A percentile compares a stretch with the other conserved stretches of the same genome.
Conservation (phyloP, 2,113 vertebrate species). For the Grantiella picta region DNA sequence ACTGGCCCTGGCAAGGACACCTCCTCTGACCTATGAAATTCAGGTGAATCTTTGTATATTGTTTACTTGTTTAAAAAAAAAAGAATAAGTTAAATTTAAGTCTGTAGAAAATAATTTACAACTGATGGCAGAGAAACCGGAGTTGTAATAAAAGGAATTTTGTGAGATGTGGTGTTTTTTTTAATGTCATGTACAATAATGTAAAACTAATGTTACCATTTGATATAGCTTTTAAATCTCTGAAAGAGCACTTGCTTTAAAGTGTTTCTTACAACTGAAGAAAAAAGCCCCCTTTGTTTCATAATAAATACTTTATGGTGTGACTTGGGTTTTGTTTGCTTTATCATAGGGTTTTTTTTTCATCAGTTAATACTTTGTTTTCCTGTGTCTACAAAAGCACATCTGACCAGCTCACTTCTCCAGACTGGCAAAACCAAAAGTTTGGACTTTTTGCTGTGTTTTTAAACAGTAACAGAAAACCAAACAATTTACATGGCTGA, state of each 20-base stretch:
- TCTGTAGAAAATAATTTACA: conserved; percentile 67
- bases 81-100: conserved; percentile 64
- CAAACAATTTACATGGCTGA: rapidly evolving
- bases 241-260: conserved; percentile 55
- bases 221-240: conserved; percentile 56
- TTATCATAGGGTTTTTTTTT: not conserved
- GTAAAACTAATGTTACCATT: conserved; percentile 64
- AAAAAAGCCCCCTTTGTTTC: conserved; percentile 61
- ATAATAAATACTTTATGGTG: conserved; percentile 79
- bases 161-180: conserved; percentile 46
- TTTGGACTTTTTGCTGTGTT: not conserved
- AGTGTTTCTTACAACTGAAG: conserved; percentile 68
- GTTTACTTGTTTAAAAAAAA: conserved; percentile 56
- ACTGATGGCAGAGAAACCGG: not conserved
- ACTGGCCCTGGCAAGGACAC: conserved; percentile 21
- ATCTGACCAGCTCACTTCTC: not conserved
- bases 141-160: conserved; percentile 59
- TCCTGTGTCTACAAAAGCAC: not conserved
- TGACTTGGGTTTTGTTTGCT: conserved; percentile 51
- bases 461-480: not conserved
- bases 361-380: not conserved
- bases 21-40: conserved; percentile 24
- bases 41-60: conserved; percentile 69
- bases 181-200: conserved; percentile 62
- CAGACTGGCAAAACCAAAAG: not conserved